These are phyloP conservation scores for Laticauda laticaudata DNA, from an alignment of 2,113 vertebrate species.

Conservation along the genomic window DNA sequence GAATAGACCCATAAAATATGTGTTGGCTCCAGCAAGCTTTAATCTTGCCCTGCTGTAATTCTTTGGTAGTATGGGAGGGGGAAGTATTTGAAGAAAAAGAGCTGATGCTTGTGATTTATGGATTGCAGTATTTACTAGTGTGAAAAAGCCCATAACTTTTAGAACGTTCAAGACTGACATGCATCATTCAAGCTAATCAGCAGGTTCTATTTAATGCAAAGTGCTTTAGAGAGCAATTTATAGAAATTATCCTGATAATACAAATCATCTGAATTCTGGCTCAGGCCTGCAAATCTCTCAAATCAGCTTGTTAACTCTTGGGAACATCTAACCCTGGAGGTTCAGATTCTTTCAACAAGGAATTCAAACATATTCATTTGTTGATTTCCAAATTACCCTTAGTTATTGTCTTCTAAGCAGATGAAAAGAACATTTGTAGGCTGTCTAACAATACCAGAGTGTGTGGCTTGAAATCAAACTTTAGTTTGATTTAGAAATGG, in stretches of 20 bases:
- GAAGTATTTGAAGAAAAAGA: neutral
- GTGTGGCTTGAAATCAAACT: neutral
- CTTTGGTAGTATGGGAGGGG: neutral
- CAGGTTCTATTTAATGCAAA: neutral
- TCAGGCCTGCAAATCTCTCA: neutral
- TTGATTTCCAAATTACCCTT: neutral
- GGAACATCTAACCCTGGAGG: neutral
- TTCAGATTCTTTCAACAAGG: neutral
- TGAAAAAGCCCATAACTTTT: neutral
- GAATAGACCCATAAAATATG: neutral
- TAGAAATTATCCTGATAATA: neutral
- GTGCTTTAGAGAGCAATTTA: neutral
- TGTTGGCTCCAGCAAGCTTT: neutral
- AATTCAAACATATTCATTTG: neutral
- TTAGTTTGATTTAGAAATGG: neutral
- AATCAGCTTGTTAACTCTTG: neutral
- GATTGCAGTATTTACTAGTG: neutral
- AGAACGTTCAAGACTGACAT: neutral
- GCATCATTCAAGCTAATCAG: neutral
- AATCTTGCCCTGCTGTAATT: neutral
- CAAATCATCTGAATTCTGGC: neutral
- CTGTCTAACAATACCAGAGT: neutral
- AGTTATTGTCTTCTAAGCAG: neutral
- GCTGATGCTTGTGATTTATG: neutral
- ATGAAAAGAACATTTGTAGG: neutral